These are phyloP conservation scores for Aleiodes sp. DNA, from an alignment of 1,140 invertebrate species.

Conservation along the genomic window DNA sequence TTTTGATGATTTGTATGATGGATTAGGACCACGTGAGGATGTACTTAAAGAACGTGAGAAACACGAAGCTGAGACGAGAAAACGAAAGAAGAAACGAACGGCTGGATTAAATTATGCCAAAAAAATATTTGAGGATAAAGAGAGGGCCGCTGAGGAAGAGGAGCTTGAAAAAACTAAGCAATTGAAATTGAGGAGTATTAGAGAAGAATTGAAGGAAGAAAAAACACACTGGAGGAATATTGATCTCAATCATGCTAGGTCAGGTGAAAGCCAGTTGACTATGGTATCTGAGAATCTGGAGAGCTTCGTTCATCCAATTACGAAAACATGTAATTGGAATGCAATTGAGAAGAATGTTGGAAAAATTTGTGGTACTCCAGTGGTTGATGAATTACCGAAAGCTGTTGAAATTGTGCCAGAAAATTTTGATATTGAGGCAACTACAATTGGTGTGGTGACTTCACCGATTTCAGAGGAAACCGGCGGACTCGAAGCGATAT, in stretches of 20 bases:
- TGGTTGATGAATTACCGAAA: constrained; percentile 64
- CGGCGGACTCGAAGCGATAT: constrained; percentile 70
- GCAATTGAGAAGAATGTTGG: constrained; percentile 69
- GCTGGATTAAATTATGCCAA: constrained; percentile 69
- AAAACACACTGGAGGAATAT: constrained; percentile 47
- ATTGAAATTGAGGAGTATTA: constrained; percentile 66
- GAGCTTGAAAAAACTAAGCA: constrained; percentile 61
- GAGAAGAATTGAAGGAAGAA: constrained; percentile 51
- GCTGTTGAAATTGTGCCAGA: constrained; percentile 66
- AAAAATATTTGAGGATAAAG: constrained; percentile 82
- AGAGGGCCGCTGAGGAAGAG: constrained; percentile 72
- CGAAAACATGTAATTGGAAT: constrained; percentile 70
- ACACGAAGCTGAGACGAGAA: constrained; percentile 67
- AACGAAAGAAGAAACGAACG: constrained; percentile 70
- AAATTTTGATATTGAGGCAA: constrained; percentile 57
- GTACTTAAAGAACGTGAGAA: constrained; percentile 71
- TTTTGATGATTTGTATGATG: constrained; percentile 71
- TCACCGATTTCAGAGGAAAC: constrained; percentile 66
- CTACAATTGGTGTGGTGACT: constrained; percentile 51
- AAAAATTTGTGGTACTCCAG: constrained; percentile 47
- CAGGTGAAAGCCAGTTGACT: constrained; percentile 36
- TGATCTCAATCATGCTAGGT: constrained; percentile 42
- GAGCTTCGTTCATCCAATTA: constrained; percentile 47
- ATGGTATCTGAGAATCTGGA: constrained; percentile 44
- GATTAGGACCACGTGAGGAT: constrained; percentile 72